These are phyloP conservation scores for Drosophila recens DNA, from an alignment of 2,888 invertebrate species.

Conservation along the genomic window DNA sequence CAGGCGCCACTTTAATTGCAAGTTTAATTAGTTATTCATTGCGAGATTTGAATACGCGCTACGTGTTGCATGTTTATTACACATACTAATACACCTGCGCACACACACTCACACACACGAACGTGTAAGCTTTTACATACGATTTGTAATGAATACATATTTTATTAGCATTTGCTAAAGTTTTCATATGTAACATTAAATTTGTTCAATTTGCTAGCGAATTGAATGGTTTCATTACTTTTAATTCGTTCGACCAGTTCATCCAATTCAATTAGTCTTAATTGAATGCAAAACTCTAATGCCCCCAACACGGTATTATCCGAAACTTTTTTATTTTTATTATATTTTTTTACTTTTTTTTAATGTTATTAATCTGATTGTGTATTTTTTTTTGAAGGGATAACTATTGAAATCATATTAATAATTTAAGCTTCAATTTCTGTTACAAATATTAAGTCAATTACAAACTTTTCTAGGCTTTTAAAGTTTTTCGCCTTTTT, in stretches of 20 bases:
- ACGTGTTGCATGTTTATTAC: conserved; percentile 29
- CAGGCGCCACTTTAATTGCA: conserved; percentile 34
- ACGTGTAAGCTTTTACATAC: background rate
- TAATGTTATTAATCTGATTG: no score
- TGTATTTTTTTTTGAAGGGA: no score
- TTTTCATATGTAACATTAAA: conserved; percentile 11
- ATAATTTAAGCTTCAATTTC: no score
- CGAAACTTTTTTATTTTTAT: background rate
- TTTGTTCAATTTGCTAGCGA: conserved; percentile 8
- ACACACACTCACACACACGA: background rate
- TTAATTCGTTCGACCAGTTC: conserved; percentile 11
- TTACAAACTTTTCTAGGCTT: no score
- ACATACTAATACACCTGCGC: background rate
- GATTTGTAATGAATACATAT: conserved; percentile 8
- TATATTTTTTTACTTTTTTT: background rate
- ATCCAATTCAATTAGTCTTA: conserved; percentile 19
- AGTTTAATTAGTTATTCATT: conserved; percentile 50
- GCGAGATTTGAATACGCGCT: conserved; percentile 30
- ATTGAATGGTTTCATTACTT: conserved; percentile 12
- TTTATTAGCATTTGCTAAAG: conserved; percentile 7
- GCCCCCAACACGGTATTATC: background rate
- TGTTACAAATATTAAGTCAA: no score
- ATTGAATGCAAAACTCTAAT: conserved; percentile 11
- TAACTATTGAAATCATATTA: no score
- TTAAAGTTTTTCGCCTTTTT: no score